A percentile compares a stretch with the other conserved stretches of the same genome.
phyloP scores from a whole-genome alignment of 2,797 vertebrate genomes.

The Leptodactylus fallax region DNA sequence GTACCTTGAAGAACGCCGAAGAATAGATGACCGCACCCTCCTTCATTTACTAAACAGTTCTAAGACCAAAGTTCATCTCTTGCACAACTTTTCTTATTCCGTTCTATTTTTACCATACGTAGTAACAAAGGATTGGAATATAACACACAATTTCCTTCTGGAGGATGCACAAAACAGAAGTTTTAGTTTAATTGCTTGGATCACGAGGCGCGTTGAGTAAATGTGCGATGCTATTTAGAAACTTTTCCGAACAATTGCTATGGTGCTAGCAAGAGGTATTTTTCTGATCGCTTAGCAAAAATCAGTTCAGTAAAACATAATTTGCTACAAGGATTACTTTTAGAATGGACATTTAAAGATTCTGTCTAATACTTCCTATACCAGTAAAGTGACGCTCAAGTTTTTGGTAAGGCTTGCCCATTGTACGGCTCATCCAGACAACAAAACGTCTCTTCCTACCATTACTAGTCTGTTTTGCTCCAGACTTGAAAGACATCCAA shows the following conservation, averaged over 20 bases:
- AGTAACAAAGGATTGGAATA: conserved; percentile 23
- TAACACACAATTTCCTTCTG: conserved; percentile 28
- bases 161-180: conserved; percentile 18
- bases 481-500: no score
- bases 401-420: neutral
- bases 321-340: neutral
- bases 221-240: conserved; percentile 1
- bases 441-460: no score
- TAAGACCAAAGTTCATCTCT: neutral
- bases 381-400: neutral
- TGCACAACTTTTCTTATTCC: neutral
- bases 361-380: neutral
- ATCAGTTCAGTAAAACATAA: neutral
- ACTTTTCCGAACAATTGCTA: neutral
- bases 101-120: conserved; percentile 25
- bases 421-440: neutral
- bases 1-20: neutral
- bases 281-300: neutral
- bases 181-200: conserved; percentile 18
- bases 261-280: neutral
- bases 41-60: neutral
- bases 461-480: no score
- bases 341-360: neutral
- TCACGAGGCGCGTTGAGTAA: neutral
- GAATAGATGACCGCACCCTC: neutral